Evolutionary conservation across 2,888 invertebrate genomes (phyloP).

Genomic region (Xanthia icteritia): DNA sequence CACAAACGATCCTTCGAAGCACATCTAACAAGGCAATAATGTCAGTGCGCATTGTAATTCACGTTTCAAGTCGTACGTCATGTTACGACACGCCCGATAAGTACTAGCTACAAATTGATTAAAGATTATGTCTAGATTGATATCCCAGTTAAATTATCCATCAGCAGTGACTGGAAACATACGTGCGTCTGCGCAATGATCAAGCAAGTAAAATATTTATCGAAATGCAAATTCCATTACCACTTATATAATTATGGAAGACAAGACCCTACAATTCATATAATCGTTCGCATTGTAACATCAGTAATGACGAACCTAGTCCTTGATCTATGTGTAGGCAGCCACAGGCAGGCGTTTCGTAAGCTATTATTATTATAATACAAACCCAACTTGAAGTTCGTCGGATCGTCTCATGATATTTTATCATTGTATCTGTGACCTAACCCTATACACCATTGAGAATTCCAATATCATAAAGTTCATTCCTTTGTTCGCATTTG

Average conservation of each 20-base stretch:
- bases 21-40: conserved; percentile 66
- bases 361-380: conserved; percentile 81
- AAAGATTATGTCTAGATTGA: conserved; percentile 66
- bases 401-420: conserved; percentile 75
- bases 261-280: conserved; percentile 73
- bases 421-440: conserved; percentile 73
- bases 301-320: conserved; percentile 79
- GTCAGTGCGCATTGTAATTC: conserved; percentile 69
- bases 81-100: conserved; percentile 57
- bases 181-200: conserved; percentile 33
- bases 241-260: conserved; percentile 54
- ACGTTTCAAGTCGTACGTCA: conserved; percentile 65
- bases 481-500: conserved; percentile 67
- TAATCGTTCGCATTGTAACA: conserved; percentile 81
- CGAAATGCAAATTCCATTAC: conserved; percentile 41
- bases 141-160: conserved; percentile 56
- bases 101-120: conserved; percentile 68
- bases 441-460: conserved; percentile 69
- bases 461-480: conserved; percentile 67
- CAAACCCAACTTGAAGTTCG: conserved; percentile 79
- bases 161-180: conserved; percentile 48
- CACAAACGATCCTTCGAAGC: conserved; percentile 62
- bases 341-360: conserved; percentile 78
- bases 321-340: conserved; percentile 87
- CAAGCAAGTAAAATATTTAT: conserved; percentile 46